Evolutionary conservation across 2,888 invertebrate species (phyloP).

Genomic region (Athalia circularis): DNA sequence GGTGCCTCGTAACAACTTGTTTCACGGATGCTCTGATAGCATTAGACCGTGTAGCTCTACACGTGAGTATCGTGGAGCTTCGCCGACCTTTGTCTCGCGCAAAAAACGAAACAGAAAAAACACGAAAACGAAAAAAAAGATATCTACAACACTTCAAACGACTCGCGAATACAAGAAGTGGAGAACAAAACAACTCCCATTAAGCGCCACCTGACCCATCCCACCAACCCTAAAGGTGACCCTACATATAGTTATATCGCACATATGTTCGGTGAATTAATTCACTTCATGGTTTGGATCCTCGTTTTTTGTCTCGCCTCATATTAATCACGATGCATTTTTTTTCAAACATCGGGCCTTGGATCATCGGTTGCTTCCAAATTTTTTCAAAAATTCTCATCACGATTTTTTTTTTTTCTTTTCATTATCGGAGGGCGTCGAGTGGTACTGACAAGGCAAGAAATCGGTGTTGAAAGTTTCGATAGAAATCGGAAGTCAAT

Average conservation of each 20-base stretch:
- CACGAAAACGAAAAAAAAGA: background rate
- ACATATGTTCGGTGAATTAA: background rate
- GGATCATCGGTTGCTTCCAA: no score
- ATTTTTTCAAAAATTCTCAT: no score
- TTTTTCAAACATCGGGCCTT: no score
- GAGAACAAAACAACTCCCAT: constrained; percentile 22
- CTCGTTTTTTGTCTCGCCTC: no score
- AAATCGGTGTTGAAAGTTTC: no score
- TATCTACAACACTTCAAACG: constrained; percentile 13
- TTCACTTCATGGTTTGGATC: no score
- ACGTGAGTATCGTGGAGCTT: constrained; percentile 26
- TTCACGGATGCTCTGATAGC: constrained; percentile 38
- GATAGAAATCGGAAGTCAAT: no score
- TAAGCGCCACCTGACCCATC: constrained; percentile 29
- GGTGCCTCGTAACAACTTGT: constrained; percentile 40
- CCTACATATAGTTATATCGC: background rate
- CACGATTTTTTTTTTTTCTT: no score
- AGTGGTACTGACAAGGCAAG: no score
- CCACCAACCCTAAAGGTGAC: background rate
- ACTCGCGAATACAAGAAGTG: constrained; percentile 22
- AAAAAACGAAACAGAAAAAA: constrained; percentile 3
- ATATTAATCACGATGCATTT: no score
- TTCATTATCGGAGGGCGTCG: no score
- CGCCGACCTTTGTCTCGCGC: constrained; percentile 20
- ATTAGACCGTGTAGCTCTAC: constrained; percentile 24